Evolutionary conservation across 2,797 vertebrate genomes (phyloP), one percentile per base, ranked within the genome.

Genomic region (Lagocephalus sceleratus): DNA sequence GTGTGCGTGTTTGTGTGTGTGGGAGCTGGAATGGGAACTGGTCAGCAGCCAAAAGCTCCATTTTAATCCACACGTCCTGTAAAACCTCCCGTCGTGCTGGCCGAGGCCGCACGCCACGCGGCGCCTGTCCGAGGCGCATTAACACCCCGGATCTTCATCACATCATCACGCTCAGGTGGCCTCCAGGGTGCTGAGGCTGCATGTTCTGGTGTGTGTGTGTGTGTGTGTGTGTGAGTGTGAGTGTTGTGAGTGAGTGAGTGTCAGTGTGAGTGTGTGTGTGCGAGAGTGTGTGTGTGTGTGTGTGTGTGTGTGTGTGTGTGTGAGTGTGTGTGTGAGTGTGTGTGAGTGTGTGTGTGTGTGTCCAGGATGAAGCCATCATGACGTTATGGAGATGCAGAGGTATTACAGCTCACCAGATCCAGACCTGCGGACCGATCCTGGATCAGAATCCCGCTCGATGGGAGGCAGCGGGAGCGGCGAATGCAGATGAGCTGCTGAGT

Each of bases 31-130:
- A n/a, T n/a, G n/a, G 54, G 57, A 63, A 22, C 71, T 88, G 85
- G 82, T 86, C 71, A 61, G 40, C 54, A 66, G 86, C 85, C 87
- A 90, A 83, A 66, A 70, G 54, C 55, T 55, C 65, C 76, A 84
- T 85, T 58, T 77, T 66, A 58, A 74, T 75, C 54, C 57, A 26
- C 14, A 21, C 60, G 26, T 57, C 50, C 42, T 60, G 51, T 62
- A 57, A 20, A 7, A 38, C 46, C 55, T 51, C 63, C 76, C 5
- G 51, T 64, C 56, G 60, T 53, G 54, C 51, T 1, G 46, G 48
- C 67, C 60, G 21, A 61, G 71, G 35, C 12, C 35, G 35, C 14
- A 5, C 32, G 3, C 32, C 5, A 5, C 35, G 14, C 38, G 16
- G 38, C 14, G 15, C 38, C 38, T 3, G 35, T 16, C 3, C 2